Percentiles rank a stretch among this genome's conserved stretches.
Evolutionary conservation across 2,888 invertebrate genomes (phyloP).

Genomic region (Brachylomia viminalis): DNA sequence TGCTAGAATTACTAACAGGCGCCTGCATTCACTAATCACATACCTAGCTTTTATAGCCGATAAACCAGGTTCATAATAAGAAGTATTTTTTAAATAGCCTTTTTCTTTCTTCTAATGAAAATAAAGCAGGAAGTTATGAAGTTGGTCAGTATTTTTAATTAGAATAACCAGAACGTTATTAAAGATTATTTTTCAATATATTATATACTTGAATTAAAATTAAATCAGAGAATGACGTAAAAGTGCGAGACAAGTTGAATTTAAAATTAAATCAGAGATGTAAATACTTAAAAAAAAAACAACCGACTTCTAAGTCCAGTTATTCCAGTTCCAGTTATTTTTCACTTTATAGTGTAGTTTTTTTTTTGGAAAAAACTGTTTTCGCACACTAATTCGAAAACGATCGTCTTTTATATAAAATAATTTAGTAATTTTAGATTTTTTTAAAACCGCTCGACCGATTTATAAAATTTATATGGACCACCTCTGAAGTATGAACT

Average conservation of each 20-base stretch:
- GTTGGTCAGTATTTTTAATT: conserved; percentile 19
- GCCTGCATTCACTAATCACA: conserved; percentile 63
- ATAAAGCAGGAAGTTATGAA: conserved; percentile 15
- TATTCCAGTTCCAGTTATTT: too few relatives aligned
- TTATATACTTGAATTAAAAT: too few relatives aligned
- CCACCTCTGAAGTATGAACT: too few relatives aligned
- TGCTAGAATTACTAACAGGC: conserved; percentile 64
- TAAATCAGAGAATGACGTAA: not conserved
- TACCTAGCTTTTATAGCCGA: conserved; percentile 34
- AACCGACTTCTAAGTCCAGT: too few relatives aligned
- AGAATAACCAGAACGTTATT: conserved; percentile 3
- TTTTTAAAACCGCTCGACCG: too few relatives aligned
- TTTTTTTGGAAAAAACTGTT: too few relatives aligned
- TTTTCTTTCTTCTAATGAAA: conserved; percentile 12
- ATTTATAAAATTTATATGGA: too few relatives aligned
- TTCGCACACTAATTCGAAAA: too few relatives aligned
- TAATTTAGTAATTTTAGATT: too few relatives aligned
- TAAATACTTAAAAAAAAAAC: too few relatives aligned
- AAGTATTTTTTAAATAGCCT: conserved; percentile 24
- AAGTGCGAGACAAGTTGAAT: not conserved
- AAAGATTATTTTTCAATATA: not conserved
- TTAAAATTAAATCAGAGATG: not conserved
- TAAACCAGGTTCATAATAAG: conserved; percentile 30
- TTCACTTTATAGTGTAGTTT: too few relatives aligned
- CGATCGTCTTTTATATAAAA: too few relatives aligned